These are phyloP conservation scores for Ophonus ardosiacus DNA, from an alignment of 2,888 invertebrate species.

Conservation along the genomic window DNA sequence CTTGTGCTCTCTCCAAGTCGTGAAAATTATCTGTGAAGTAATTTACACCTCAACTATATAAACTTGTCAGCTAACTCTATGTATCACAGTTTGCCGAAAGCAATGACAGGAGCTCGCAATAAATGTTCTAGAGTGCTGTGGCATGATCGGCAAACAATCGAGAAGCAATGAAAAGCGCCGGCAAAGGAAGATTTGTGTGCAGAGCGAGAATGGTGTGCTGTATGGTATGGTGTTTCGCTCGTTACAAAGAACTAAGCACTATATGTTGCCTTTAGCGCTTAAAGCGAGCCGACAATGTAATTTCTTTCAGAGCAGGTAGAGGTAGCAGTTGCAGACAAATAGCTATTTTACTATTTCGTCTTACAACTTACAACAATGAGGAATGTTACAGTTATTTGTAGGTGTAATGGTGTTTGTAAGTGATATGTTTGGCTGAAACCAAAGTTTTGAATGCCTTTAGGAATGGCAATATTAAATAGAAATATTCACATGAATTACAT, in stretches of 20 bases:
- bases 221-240: constrained; percentile 32
- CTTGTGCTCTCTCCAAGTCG: background rate
- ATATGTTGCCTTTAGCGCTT: constrained; percentile 57
- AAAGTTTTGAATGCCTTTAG: background rate
- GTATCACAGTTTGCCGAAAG: constrained; percentile 15
- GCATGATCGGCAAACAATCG: constrained; percentile 49
- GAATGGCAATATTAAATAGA: background rate
- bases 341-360: background rate
- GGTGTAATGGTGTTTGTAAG: background rate
- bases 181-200: constrained; percentile 47
- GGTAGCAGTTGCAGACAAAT: background rate
- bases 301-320: background rate
- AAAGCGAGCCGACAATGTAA: constrained; percentile 44
- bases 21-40: background rate
- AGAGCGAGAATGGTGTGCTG: background rate
- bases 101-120: constrained; percentile 7
- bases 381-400: background rate
- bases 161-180: constrained; percentile 34
- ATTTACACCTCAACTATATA: constrained; percentile 47
- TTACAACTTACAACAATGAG: background rate
- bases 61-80: constrained; percentile 35
- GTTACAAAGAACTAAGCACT: constrained; percentile 43
- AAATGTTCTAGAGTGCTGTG: constrained; percentile 44
- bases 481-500: too few species aligned
- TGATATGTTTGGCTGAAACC: background rate